These are phyloP conservation scores for Tympanoctomys barrerae DNA, from an alignment of 2,797 vertebrate species.

Conservation along the genomic window DNA sequence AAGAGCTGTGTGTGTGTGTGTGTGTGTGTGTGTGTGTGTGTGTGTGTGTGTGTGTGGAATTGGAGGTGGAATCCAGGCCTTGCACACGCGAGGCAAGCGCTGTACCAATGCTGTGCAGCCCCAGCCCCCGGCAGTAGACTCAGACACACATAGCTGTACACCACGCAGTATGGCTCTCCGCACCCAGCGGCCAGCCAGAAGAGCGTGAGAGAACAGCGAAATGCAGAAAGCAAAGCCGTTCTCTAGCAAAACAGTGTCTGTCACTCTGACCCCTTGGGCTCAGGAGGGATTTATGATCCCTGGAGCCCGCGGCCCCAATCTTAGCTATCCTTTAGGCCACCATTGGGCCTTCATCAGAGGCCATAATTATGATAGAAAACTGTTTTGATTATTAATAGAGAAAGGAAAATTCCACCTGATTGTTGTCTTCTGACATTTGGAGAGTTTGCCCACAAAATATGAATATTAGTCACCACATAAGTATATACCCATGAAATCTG, in stretches of 20 bases:
- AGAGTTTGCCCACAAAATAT: conserved; percentile 61
- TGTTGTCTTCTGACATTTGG: conserved; percentile 57
- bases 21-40: not conserved
- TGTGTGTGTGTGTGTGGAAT: no score
- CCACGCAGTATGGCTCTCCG: not conserved
- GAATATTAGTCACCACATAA: conserved; percentile 73
- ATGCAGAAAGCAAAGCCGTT: not conserved
- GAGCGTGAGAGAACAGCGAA: not conserved
- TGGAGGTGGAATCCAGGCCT: not conserved
- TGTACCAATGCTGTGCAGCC: not conserved
- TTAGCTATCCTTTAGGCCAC: not conserved
- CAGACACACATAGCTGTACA: not conserved
- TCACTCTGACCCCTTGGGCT: not conserved
- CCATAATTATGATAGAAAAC: not conserved
- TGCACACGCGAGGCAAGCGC: not conserved
- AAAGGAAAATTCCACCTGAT: conserved; percentile 68
- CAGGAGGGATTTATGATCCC: not conserved
- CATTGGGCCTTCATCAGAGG: not conserved
- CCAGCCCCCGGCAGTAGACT: not conserved
- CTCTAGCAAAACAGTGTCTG: not conserved
- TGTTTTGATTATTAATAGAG: conserved; percentile 18
- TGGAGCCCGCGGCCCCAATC: not conserved
- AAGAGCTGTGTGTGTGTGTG: not conserved
- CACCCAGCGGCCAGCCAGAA: not conserved
- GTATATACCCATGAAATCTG: conserved; percentile 19